A percentile compares a stretch with the other conserved stretches of the same genome.
Evolutionary conservation across 2,888 invertebrate species (phyloP).

Genomic region (Polydrusus tereticollis): DNA sequence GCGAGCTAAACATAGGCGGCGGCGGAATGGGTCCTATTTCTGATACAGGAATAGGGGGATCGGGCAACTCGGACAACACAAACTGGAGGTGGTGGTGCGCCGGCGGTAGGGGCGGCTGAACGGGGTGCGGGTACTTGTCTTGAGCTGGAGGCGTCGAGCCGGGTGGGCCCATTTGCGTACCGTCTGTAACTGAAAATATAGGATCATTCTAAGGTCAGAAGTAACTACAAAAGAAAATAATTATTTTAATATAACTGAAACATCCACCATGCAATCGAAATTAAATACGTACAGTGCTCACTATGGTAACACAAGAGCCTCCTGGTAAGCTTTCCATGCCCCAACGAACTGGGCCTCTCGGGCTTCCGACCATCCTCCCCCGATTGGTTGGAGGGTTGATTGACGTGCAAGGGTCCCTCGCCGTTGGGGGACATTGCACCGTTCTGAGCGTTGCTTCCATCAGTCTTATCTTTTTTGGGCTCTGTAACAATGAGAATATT

Average conservation of each 20-base stretch:
- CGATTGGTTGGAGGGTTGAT: slow-evolving; percentile 57
- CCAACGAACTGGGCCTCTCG: slow-evolving; percentile 85
- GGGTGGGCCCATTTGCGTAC: slow-evolving; percentile 67
- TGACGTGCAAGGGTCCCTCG: slow-evolving; percentile 64
- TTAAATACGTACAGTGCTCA: slow-evolving; percentile 75
- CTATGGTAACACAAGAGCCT: slow-evolving; percentile 85
- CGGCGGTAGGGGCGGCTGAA: slow-evolving; percentile 53
- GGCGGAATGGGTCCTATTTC: slow-evolving; percentile 89
- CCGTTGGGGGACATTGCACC: slow-evolving; percentile 75
- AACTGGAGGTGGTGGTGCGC: slow-evolving; percentile 63
- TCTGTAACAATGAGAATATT: slow-evolving; percentile 76
- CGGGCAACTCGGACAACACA: slow-evolving; percentile 88
- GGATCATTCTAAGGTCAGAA: background rate
- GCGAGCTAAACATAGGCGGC: slow-evolving; percentile 96
- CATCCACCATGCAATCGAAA: background rate
- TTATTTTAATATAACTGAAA: too few relatives aligned
- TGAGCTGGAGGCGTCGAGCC: slow-evolving; percentile 66
- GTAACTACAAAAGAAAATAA: background rate
- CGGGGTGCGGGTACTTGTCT: slow-evolving; percentile 60
- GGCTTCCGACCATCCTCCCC: slow-evolving; percentile 68
- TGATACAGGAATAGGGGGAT: slow-evolving; percentile 91
- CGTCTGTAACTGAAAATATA: slow-evolving; percentile 71
- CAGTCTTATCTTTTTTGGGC: slow-evolving; percentile 94
- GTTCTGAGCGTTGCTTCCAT: slow-evolving; percentile 69
- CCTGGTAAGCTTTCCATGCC: slow-evolving; percentile 81